Evolutionary conservation across 2,888 invertebrate species (phyloP), one percentile per base, ranked within the genome.

Genomic region (Ecliptopera silaceata): DNA sequence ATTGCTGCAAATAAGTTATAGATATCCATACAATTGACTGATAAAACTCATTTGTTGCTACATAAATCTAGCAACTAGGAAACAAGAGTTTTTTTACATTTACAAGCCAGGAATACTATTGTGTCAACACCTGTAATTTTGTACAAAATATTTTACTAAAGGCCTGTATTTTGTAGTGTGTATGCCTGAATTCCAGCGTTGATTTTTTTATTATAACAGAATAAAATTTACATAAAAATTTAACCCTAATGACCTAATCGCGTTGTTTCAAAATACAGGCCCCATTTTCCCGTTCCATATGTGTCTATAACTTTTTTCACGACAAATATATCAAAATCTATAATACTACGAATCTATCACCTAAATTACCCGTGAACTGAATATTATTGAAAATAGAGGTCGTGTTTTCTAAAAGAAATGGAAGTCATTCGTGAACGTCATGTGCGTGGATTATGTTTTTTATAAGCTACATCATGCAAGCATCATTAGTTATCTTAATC

Each of bases 401-500:
- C 10, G 18, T 48, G 15, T 38, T 8, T n/a, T 36, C 13, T 52
- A 15, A 26, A 52, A 34, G 26, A 34, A 41, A 48, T 29, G 18
- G 39, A 11, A 34, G 17, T 20, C 15, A 39, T 26, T 15, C 10
- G 29, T 38, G 29, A 20, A 32, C 10, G 26, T 20, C 8, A 47
- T 43, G 56, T 56, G 59, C 63, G 56, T 67, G 57, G 36, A 63
- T 42, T 47, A 57, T 65, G 59, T 36, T 56, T 6, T n/a, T 32
- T 4, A 32, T 20, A 64, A 70, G 73, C 75, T 59, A 56, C 48
- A 18, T 44, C 77, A 75, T 77, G 75, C 77, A 69, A 68, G 69
- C 70, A 57, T 60, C 54, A 61, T 55, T 53, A 63, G 65, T 64
- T 58, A 63, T 64, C 43, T 51, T 62, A 64, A 69, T 74, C 74